Evolutionary conservation across 2,113 vertebrate genomes (phyloP).

Genomic region (Pollimyrus isidori): DNA sequence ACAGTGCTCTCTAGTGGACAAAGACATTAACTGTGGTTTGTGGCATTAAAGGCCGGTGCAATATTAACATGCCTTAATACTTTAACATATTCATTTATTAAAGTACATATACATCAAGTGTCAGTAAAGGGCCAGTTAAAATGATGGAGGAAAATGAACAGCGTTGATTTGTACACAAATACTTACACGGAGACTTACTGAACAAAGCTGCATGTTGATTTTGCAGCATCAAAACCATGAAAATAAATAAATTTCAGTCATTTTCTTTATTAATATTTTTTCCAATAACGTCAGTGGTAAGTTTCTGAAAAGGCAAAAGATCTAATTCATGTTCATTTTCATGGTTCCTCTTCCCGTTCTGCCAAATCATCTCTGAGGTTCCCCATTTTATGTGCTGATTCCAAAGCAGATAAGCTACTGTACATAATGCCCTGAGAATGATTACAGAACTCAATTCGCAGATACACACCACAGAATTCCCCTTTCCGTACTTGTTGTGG

Average conservation of each 20-base stretch:
- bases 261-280: not conserved
- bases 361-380: not conserved
- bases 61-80: not conserved
- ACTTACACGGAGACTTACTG: not conserved
- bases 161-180: not conserved
- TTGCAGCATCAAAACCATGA: not conserved
- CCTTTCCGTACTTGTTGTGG: not conserved
- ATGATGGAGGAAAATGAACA: not conserved
- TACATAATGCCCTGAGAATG: not conserved
- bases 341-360: not conserved
- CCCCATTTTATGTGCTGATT: not conserved
- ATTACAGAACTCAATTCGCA: not conserved
- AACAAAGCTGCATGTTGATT: not conserved
- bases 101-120: not conserved
- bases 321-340: not conserved
- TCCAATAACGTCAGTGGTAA: not conserved
- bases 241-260: not conserved
- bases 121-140: not conserved
- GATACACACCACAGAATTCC: not conserved
- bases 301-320: not conserved
- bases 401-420: not conserved
- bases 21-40: not conserved
- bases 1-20: not conserved
- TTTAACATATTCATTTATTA: not conserved
- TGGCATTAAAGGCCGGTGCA: not conserved